Percentiles rank a stretch among this genome's conserved stretches.
These are phyloP conservation scores for Brienomyrus brachyistius DNA, from an alignment of 2,113 vertebrate species.

Conservation along the genomic window DNA sequence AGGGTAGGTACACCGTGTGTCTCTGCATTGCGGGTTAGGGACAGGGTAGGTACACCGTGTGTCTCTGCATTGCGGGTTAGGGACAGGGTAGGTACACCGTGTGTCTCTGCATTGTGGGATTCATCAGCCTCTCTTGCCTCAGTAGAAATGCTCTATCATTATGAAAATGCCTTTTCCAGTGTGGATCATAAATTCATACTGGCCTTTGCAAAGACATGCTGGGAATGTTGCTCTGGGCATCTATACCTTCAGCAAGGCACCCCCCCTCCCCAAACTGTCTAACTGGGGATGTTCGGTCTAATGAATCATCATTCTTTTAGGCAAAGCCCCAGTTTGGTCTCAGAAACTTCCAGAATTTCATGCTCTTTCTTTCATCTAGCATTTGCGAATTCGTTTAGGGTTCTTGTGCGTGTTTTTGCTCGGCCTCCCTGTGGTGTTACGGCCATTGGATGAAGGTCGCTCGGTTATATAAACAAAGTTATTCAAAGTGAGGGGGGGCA, in stretches of 20 bases:
- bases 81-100: background rate
- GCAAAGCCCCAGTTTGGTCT: background rate
- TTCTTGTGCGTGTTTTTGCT: background rate
- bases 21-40: too few species aligned
- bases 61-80: too few species aligned
- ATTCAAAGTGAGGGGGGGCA: background rate
- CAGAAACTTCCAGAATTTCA: background rate
- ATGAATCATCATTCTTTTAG: background rate
- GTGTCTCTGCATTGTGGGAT: background rate
- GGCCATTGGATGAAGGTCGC: background rate
- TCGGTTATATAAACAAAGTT: background rate
- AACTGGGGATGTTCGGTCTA: background rate
- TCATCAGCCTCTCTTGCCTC: background rate
- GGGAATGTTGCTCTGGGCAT: background rate
- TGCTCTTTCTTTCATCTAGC: background rate
- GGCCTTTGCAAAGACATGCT: background rate
- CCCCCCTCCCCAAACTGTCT: background rate
- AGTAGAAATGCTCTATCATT: background rate
- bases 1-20: too few species aligned
- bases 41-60: too few species aligned
- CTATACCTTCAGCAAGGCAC: background rate
- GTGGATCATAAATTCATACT: background rate
- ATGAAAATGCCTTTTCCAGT: background rate
- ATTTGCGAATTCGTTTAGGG: background rate
- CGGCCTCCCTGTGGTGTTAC: background rate